Evolutionary conservation across 2,888 invertebrate genomes (phyloP).

Genomic region (Neocrepidodera transversa): DNA sequence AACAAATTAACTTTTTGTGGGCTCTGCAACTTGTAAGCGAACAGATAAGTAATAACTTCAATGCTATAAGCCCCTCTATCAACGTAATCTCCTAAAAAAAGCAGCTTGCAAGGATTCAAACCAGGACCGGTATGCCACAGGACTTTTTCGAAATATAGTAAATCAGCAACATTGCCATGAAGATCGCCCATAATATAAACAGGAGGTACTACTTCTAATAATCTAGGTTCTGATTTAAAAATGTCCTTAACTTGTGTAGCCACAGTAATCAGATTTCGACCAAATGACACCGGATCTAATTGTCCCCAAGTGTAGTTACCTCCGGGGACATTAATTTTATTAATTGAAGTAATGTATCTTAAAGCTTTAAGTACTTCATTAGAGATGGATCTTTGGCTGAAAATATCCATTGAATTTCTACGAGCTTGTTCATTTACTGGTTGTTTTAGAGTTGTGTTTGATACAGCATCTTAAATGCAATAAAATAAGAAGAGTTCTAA

Average conservation of each 20-base stretch:
- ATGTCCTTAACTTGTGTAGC: constrained; percentile 63
- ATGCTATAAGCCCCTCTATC: constrained; percentile 74
- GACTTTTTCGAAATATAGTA: constrained; percentile 72
- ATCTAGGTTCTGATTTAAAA: constrained; percentile 62
- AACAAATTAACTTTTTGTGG: constrained; percentile 70
- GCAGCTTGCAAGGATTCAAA: constrained; percentile 68
- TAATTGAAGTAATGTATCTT: constrained; percentile 45
- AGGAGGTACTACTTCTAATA: constrained; percentile 64
- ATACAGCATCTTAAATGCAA: constrained; percentile 48
- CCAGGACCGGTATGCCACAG: constrained; percentile 74
- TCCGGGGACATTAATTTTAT: constrained; percentile 31
- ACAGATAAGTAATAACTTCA: constrained; percentile 74
- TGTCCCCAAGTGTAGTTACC: constrained; percentile 53
- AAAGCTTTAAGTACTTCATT: constrained; percentile 66
- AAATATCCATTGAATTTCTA: constrained; percentile 61
- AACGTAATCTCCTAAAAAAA: constrained; percentile 81
- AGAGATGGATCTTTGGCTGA: constrained; percentile 64
- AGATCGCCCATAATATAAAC: constrained; percentile 71
- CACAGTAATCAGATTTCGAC: constrained; percentile 63
- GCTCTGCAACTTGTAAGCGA: constrained; percentile 73
- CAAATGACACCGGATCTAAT: constrained; percentile 56
- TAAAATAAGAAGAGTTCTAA: too few species aligned
- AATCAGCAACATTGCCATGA: constrained; percentile 75
- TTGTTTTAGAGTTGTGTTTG: constrained; percentile 47
- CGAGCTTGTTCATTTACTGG: constrained; percentile 45